A percentile compares a stretch with the other conserved stretches of the same genome.
Conservation (phyloP, 2,888 invertebrate genomes). For the Drosophila ezoana region DNA sequence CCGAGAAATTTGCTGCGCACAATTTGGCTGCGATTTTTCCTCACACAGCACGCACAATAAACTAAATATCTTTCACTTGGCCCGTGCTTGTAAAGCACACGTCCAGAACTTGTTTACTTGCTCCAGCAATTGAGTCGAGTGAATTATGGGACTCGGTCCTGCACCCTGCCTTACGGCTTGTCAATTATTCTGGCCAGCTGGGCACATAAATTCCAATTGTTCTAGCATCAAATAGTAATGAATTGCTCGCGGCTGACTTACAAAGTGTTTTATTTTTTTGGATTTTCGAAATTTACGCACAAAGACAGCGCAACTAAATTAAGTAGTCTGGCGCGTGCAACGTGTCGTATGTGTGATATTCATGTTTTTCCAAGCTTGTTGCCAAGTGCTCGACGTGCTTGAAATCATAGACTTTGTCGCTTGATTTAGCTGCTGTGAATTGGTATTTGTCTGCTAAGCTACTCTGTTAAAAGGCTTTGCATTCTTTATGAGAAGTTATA, state of each 20-base stretch:
- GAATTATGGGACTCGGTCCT: constrained; percentile 54
- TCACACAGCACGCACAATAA: constrained; percentile 16
- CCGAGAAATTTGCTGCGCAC: constrained; percentile 7
- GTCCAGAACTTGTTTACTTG: constrained; percentile 30
- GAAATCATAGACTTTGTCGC: constrained; percentile 19
- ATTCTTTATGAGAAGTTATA: neutral
- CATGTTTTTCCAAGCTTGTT: constrained; percentile 5
- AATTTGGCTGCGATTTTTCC: constrained; percentile 21
- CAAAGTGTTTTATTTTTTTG: constrained; percentile 26
- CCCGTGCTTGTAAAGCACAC: constrained; percentile 6
- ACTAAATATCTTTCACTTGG: constrained; percentile 37
- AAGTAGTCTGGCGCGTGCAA: constrained; percentile 45
- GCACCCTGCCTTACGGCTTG: constrained; percentile 38
- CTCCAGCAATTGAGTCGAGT: constrained; percentile 12
- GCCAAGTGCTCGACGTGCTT: constrained; percentile 1
- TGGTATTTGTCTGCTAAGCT: constrained; percentile 1
- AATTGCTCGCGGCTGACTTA: constrained; percentile 56
- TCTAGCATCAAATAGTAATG: constrained; percentile 66
- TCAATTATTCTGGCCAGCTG: constrained; percentile 61
- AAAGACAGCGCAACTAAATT: constrained; percentile 46
- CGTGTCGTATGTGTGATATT: constrained; percentile 33
- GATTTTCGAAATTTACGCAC: constrained; percentile 22
- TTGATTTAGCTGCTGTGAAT: constrained; percentile 7
- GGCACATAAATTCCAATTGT: constrained; percentile 72
- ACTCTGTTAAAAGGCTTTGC: neutral